Evolutionary conservation across 1,140 invertebrate genomes (phyloP).

Genomic region (Arion vulgaris): DNA sequence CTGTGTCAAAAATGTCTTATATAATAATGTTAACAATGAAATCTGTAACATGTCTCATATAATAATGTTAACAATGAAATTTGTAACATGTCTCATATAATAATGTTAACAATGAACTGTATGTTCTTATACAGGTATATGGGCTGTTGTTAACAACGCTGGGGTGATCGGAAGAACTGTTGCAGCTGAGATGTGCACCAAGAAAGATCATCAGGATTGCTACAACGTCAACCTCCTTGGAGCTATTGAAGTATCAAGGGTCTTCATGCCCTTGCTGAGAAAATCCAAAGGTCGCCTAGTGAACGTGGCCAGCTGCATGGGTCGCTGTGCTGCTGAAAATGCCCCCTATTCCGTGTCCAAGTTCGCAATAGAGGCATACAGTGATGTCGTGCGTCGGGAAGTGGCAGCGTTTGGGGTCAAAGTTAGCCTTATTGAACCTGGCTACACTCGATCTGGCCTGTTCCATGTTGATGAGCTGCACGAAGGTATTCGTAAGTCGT

Average conservation of each 20-base stretch:
- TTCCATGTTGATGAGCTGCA: background rate
- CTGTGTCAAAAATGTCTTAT: too few relatives aligned
- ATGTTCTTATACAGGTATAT: slow-evolving; percentile 47
- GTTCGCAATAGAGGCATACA: slow-evolving; percentile 51
- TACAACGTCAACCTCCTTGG: slow-evolving; percentile 51
- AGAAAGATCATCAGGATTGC: slow-evolving; percentile 39
- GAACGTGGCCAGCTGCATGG: slow-evolving; percentile 46
- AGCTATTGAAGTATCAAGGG: slow-evolving; percentile 42
- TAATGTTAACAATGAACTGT: too few relatives aligned
- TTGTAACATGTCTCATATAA: too few relatives aligned
- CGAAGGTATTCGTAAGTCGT: background rate
- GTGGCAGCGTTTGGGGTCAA: slow-evolving; percentile 64
- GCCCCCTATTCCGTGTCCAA: slow-evolving; percentile 48
- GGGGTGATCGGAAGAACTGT: slow-evolving; percentile 42
- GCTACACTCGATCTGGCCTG: slow-evolving; percentile 56
- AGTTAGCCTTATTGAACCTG: slow-evolving; percentile 66
- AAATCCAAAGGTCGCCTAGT: slow-evolving; percentile 50
- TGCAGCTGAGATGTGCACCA: slow-evolving; percentile 37
- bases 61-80: too few relatives aligned
- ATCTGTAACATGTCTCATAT: too few relatives aligned
- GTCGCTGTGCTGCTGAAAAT: slow-evolving; percentile 24
- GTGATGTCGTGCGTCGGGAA: slow-evolving; percentile 52
- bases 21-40: too few relatives aligned
- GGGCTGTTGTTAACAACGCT: slow-evolving; percentile 61
- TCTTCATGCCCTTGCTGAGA: slow-evolving; percentile 53